These are phyloP conservation scores for Tetragonisca angustula DNA, from an alignment of 2,888 invertebrate species.

Conservation along the genomic window DNA sequence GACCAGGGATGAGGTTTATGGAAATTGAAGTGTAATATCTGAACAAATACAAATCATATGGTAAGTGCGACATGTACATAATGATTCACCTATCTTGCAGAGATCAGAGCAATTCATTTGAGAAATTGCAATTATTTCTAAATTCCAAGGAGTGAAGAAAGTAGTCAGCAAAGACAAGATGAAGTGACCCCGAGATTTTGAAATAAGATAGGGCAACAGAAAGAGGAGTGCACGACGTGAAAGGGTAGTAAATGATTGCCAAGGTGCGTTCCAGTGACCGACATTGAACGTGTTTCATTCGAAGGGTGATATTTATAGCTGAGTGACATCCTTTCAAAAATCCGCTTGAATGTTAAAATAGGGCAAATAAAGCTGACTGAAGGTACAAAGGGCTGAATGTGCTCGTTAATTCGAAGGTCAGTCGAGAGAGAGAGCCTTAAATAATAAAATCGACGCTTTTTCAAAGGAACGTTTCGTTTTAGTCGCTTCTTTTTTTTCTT, in stretches of 20 bases:
- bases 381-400: constrained; percentile 4
- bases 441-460: constrained; percentile 25
- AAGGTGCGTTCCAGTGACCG: constrained; percentile 12
- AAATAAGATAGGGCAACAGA: not conserved
- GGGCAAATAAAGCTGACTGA: constrained; percentile 11
- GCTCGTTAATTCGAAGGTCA: constrained; percentile 43
- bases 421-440: not conserved
- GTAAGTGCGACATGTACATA: not conserved
- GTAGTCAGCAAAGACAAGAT: not conserved
- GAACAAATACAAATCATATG: not conserved
- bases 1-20: not conserved
- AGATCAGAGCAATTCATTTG: not conserved
- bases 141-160: not conserved
- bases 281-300: constrained; percentile 30
- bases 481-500: not conserved
- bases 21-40: not conserved
- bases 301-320: constrained; percentile 36
- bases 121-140: not conserved
- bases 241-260: constrained; percentile 23
- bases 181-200: constrained; percentile 8
- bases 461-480: constrained; percentile 1
- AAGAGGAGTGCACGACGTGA: not conserved
- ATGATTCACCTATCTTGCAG: not conserved
- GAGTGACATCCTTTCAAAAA: constrained; percentile 33
- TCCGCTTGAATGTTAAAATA: not conserved